Evolutionary conservation across 2,797 vertebrate genomes (phyloP), one percentile per base, ranked within the genome.

Genomic region (Capromys pilorides): DNA sequence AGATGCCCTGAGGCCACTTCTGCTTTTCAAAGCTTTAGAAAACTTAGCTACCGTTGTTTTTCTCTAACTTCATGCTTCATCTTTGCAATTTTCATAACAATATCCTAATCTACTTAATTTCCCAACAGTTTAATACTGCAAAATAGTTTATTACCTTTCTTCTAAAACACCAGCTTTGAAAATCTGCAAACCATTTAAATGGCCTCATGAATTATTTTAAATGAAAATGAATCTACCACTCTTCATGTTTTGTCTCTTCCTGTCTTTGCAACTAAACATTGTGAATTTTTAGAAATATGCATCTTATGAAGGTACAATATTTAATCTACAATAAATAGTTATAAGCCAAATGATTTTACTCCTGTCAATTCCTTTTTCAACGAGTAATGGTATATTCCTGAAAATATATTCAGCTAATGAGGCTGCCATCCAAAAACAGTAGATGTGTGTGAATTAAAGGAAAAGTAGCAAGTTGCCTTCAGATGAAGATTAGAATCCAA

Each of bases 321-420:
- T 2, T 84, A 49, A 82, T 79, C 8, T 14, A 67, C 2, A 61
- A 73, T 36, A 24, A 67, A 75, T 82, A 75, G 13, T 77, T 91
- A 83, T 1, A 61, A 57, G 64, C 71, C 7, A 77, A 77, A 5
- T 67, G 5, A 41, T 36, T 77, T 75, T 80, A 33, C 10, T 90
- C 14, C 16, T 45, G 45, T 28, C 79, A 45, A 0, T 61, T 71
- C 3, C 14, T 18, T 41, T 75, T 88, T 85, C 57, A 49, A 19
- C 13, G 62, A 71, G 16, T 90, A 19, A 94, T 51, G 94, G 93
- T 83, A 71, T 88, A 61, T 66, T 62, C 7, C 73, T 81, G n/a
- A 28, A 67, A 4, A 80, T 61, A 79, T 59, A 28, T 82, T 69
- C 21, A 66, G 22, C 66, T 87, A 80, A 59, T 66, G n/a, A 54